Conservation (phyloP, 2,113 vertebrate species). For the Oryctolagus cuniculus region DNA sequence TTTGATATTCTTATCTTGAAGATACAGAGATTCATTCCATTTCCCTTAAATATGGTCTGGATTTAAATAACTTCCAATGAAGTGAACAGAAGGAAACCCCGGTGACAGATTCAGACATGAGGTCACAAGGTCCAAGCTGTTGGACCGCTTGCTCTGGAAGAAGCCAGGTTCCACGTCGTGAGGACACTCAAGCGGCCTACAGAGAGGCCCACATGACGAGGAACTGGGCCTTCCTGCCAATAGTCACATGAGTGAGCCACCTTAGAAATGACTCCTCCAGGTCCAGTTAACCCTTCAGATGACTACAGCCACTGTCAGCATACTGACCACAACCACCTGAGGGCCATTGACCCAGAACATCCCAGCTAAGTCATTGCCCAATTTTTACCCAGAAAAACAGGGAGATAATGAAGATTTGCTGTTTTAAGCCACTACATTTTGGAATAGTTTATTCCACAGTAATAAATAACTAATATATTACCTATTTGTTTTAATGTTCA, state of each 20-base stretch:
- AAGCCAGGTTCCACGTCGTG: neutral
- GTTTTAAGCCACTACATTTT: neutral
- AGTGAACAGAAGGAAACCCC: neutral
- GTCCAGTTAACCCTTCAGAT: conserved; percentile 6
- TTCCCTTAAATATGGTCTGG: neutral
- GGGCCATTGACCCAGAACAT: neutral
- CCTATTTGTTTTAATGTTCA: neutral
- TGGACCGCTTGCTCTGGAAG: neutral
- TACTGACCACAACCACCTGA: neutral
- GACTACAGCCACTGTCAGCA: neutral
- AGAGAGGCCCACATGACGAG: neutral
- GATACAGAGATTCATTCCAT: neutral
- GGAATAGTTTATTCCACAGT: neutral
- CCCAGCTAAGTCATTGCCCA: neutral
- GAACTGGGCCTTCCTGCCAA: neutral
- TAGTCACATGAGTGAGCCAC: neutral
- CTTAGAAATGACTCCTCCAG: neutral
- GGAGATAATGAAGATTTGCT: neutral
- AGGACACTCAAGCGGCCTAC: neutral
- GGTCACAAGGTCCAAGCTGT: neutral
- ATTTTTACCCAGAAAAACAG: neutral
- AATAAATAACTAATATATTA: neutral
- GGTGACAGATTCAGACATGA: neutral
- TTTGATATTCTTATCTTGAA: neutral
- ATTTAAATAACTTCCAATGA: neutral